Evolutionary conservation across 2,113 vertebrate genomes (phyloP), one percentile per base, ranked within the genome.

Genomic region (Strix aluco): DNA sequence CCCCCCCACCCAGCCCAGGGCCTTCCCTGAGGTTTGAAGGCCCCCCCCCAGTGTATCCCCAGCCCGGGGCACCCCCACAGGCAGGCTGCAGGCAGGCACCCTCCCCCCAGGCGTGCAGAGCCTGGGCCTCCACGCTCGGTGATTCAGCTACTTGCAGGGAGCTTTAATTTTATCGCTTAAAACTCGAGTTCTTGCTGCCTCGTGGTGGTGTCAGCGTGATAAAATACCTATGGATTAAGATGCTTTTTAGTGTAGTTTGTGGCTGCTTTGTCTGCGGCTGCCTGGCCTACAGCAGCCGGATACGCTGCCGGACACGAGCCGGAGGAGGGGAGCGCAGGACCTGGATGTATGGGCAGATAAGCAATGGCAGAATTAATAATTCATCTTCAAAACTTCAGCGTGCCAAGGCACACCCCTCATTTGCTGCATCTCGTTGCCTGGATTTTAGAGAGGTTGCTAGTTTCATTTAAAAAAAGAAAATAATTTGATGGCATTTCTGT

Each of bases 111-210:
- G 21, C 13, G 13, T 9, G 18, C 89, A 30, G 21, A 79, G 83
- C 81, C 84, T 67, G 74, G 91, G 86, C 87, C 93, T 90, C 71
- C 51, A 23, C 1, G 23, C 87, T 88, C 34, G 0, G 66, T 94
- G 94, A 97, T 97, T 96, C 95, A 97, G 97, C 95, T 92, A 17
- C 95, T 95, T 96, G 59, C 86, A 88, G 86, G 63, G 18, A 92
- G 90, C 92, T 90, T 85, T 5, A 32, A 80, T 94, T 66, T 11
- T 16, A 46, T 81, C 0, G 17, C 86, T 78, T 65, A 26, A 2
- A 46, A 66, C 81, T 63, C 11, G 5, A 61, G 65, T 81, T 86
- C 61, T 72, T 5, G 34, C 84, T 79, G 89, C 88, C 94, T 94
- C 38, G 82, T 36, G 71, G 88, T 14, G 86, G 71, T 93, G 92